Conservation (phyloP, 2,888 invertebrate genomes). For the Anoncus sp. region DNA sequence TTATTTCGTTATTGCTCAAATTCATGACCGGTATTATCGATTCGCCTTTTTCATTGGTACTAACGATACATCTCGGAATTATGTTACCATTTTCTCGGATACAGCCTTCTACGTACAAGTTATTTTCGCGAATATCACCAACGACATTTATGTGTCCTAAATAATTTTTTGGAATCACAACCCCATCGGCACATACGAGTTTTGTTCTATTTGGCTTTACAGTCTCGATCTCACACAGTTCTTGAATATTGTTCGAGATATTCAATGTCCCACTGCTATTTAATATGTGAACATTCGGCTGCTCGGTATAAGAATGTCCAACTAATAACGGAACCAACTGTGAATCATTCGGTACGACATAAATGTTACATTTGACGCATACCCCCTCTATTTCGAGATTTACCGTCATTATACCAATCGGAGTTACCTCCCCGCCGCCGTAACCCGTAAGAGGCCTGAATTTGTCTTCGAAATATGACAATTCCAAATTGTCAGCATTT, state of each 20-base stretch:
- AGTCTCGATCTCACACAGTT: constrained; percentile 43
- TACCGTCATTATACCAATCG: constrained; percentile 24
- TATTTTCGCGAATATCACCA: constrained; percentile 30
- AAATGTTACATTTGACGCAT: constrained; percentile 12
- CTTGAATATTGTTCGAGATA: constrained; percentile 45
- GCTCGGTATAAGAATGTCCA: constrained; percentile 69
- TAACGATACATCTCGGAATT: constrained; percentile 60
- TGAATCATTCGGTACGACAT: constrained; percentile 62
- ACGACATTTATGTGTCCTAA: constrained; percentile 56
- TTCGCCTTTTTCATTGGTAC: constrained; percentile 57
- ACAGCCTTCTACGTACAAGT: constrained; percentile 63
- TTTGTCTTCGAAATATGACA: constrained; percentile 26
- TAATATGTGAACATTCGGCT: constrained; percentile 61
- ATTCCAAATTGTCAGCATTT: constrained; percentile 20
- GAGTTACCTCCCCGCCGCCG: constrained; percentile 32
- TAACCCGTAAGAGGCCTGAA: constrained; percentile 30
- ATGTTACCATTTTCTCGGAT: constrained; percentile 54
- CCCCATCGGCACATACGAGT: constrained; percentile 23
- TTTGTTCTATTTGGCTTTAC: constrained; percentile 23
- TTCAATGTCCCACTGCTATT: constrained; percentile 57
- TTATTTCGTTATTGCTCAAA: too few species aligned
- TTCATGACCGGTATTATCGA: too few species aligned
- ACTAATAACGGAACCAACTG: constrained; percentile 66
- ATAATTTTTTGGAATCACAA: constrained; percentile 60
- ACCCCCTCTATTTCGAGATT: constrained; percentile 19